Base-by-base conservation (phyloP, 2,113 vertebrate genomes). In the Lophura nycthemera region DNA sequence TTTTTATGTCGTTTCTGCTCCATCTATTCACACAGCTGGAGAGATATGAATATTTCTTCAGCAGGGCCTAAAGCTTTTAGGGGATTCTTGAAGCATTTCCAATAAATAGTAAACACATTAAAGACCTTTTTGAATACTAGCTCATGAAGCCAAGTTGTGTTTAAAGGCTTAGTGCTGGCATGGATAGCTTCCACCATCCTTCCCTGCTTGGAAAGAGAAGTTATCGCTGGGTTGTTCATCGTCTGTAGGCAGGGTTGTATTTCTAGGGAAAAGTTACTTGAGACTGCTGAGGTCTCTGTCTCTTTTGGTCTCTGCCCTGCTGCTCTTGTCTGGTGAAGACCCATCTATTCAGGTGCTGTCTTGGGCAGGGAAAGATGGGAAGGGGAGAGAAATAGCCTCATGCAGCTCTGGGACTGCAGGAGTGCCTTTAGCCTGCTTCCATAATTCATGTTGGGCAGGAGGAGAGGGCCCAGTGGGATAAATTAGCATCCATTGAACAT, bases 391-490 rank as follows among this genome's bases (percentile, higher is more conserved):
- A 21, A 5, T 1, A 42, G 42, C 42, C 42, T 19, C 15, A 22
- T 40, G 83, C 34, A 2, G 57, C 38, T 75, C 3, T 5, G 34
- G 59, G 76, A 11, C 83, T 24, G 70, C 0, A 2, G 52, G 75
- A 70, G 14, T 57, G 85, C 91, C 90, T 86, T 77, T 90, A 93
- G 73, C 92, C 78, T 2, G 19, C 87, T 74, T 94, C 45, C 70
- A 94, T 92, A 92, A 95, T 94, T 95, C n/a, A 96, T 93, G 83
- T 50, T 57, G 42, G 83, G 74, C 84, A 78, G 73, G 9, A 34
- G 54, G 80, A 78, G 80, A 78, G 83, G 5, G 21, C 71, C 75
- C 92, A 42, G 60, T 85, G 92, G 86, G 83, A 80, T 65, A 45
- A 65, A 74, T 71, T 91, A 63, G 45, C 70, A 8, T 81, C 88